A percentile compares a stretch with the other conserved stretches of the same genome.
These are phyloP conservation scores for Hycleus phaleratus DNA, from an alignment of 1,140 invertebrate genomes.

Conservation along the genomic window DNA sequence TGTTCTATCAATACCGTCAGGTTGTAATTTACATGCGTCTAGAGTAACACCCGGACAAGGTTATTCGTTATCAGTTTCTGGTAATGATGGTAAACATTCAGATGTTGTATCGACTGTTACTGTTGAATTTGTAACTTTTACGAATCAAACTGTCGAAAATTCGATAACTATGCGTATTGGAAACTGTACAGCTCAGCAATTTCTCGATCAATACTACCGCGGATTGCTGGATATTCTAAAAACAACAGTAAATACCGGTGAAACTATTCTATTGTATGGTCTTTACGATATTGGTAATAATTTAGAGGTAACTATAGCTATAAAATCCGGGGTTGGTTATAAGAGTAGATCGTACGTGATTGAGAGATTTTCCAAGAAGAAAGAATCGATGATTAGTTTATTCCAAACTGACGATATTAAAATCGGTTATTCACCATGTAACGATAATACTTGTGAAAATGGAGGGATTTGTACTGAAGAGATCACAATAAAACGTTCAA, in stretches of 20 bases:
- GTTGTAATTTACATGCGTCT: conserved; percentile 69
- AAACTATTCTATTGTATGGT: conserved; percentile 63
- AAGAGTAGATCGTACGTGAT: conserved; percentile 53
- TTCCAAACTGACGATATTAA: conserved; percentile 50
- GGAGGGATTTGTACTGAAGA: conserved; percentile 66
- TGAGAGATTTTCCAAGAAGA: conserved; percentile 56
- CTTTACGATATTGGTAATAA: conserved; percentile 54
- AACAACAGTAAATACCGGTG: conserved; percentile 52
- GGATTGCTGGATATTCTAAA: conserved; percentile 64
- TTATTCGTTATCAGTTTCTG: conserved; percentile 69
- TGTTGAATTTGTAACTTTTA: conserved; percentile 71
- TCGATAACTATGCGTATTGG: conserved; percentile 67
- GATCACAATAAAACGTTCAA: conserved; percentile 60
- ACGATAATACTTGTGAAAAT: conserved; percentile 61
- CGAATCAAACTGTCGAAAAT: conserved; percentile 74
- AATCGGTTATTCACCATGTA: conserved; percentile 68
- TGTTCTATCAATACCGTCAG: conserved; percentile 63
- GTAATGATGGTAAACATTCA: conserved; percentile 81
- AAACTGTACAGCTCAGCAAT: conserved; percentile 64
- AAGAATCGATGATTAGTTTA: conserved; percentile 53
- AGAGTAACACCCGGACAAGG: conserved; percentile 59
- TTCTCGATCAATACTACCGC: conserved; percentile 67
- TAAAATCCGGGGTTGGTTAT: conserved; percentile 47
- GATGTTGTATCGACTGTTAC: conserved; percentile 78
- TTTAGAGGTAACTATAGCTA: conserved; percentile 64